Evolutionary conservation across 2,797 vertebrate species (phyloP).

Genomic region (Oreortyx pictus): DNA sequence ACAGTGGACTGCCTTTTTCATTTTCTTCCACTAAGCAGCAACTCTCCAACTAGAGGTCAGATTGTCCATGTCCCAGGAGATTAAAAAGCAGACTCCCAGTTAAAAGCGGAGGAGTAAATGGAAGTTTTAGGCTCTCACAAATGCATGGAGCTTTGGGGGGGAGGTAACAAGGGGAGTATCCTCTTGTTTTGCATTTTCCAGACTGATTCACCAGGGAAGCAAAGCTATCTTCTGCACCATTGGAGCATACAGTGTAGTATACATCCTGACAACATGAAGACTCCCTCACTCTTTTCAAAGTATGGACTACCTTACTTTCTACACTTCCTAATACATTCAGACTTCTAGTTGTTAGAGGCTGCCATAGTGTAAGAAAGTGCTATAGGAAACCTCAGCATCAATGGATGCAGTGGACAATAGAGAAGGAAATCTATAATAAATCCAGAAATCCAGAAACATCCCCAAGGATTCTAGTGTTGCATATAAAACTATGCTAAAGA

Average conservation of each 20-base stretch:
- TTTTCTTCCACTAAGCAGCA: neutral
- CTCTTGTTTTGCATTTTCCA: neutral
- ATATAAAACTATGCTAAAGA: conserved; percentile 48
- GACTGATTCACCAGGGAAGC: neutral
- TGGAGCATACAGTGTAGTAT: neutral
- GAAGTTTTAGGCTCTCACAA: neutral
- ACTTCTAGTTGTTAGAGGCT: neutral
- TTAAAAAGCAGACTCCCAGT: neutral
- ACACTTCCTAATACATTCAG: neutral
- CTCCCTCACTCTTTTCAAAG: neutral
- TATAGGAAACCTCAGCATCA: neutral
- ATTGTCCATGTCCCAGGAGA: neutral
- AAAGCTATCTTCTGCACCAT: neutral
- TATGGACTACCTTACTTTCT: neutral
- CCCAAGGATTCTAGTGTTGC: conserved; percentile 6
- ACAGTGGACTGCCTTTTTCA: neutral
- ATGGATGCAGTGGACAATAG: neutral
- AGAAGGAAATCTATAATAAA: neutral
- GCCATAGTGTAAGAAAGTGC: neutral
- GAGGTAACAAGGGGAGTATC: neutral
- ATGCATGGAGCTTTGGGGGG: neutral
- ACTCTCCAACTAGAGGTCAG: neutral
- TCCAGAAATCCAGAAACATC: neutral
- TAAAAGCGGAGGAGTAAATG: neutral
- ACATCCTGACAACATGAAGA: neutral